Conservation (phyloP, 2,888 invertebrate genomes). For the Orthonychiurus folsomi region DNA sequence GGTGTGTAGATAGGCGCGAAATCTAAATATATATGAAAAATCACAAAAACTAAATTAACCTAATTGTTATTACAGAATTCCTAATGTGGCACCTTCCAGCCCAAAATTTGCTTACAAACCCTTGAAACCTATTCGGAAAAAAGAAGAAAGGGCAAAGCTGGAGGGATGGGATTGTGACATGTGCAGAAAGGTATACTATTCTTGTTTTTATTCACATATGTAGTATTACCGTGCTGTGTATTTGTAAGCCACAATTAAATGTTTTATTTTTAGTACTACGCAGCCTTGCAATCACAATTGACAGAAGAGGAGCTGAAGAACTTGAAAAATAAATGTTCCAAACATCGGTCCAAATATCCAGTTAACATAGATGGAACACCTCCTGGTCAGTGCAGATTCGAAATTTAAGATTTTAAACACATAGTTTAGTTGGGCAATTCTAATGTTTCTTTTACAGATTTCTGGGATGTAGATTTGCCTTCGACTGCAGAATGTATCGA, state of each 20-base stretch:
- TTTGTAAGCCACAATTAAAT: background rate
- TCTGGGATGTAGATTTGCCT: slow-evolving; percentile 5
- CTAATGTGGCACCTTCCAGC: background rate
- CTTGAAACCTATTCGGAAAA: slow-evolving; percentile 5
- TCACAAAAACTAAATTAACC: too few relatives aligned
- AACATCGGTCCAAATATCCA: slow-evolving; percentile 3
- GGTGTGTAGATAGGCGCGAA: too few relatives aligned
- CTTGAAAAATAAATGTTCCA: slow-evolving; percentile 10
- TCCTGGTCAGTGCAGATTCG: background rate
- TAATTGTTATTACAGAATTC: background rate
- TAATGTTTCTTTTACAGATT: background rate
- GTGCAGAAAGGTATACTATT: slow-evolving; percentile 1
- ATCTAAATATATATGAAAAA: too few relatives aligned
- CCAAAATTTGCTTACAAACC: slow-evolving; percentile 11
- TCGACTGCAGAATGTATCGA: background rate
- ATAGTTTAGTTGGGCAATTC: too few relatives aligned
- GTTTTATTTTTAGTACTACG: slow-evolving; percentile 9
- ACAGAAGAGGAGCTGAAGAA: background rate
- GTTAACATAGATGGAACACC: background rate
- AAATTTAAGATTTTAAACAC: background rate
- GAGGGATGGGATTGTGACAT: slow-evolving; percentile 9
- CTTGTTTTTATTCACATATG: background rate
- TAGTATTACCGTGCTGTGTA: background rate
- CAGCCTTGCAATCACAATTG: slow-evolving; percentile 7
- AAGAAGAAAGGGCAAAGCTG: slow-evolving; percentile 3